phyloP scores from a whole-genome alignment of 37 sponge, comb jelly and placozoan genomes.

The Geodia barretti region DNA sequence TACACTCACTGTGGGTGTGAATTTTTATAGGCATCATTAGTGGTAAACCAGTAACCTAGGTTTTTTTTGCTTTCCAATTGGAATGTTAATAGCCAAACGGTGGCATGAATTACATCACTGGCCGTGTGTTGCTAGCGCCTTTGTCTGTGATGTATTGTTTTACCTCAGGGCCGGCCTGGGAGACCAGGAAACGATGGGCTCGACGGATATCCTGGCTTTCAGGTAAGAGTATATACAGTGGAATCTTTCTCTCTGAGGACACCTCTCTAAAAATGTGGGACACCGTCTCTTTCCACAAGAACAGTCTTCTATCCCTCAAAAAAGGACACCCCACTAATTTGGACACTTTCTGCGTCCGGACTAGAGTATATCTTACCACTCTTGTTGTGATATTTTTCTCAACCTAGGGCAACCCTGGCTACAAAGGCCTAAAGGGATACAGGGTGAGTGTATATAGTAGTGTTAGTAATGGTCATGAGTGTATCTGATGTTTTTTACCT shows the following conservation, averaged over 20 bases:
- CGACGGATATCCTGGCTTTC: conserved; percentile 28
- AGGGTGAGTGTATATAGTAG: not conserved
- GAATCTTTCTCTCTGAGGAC: not conserved
- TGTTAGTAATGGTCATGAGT: no score
- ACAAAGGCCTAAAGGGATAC: not conserved
- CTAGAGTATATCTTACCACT: no score
- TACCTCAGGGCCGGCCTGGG: conserved; percentile 12
- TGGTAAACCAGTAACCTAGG: no score
- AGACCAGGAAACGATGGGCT: conserved; percentile 23
- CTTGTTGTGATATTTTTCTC: no score
- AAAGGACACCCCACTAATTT: no score
- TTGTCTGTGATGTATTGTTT: not conserved
- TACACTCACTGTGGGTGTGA: no score
- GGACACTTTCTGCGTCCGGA: not conserved
- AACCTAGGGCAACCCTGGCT: not conserved
- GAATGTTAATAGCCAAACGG: not conserved
- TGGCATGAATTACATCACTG: not conserved
- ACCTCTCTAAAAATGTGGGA: no score
- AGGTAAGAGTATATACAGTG: not conserved
- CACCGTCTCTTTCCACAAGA: no score
- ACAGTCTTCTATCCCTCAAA: no score
- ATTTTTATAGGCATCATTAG: no score
- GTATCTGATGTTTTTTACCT: not conserved
- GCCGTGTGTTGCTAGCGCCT: no score
- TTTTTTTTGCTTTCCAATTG: no score